Evolutionary conservation across 35 echinoderm and acorn worm genomes (phyloP).

Genomic region (Apostichopus japonicus): DNA sequence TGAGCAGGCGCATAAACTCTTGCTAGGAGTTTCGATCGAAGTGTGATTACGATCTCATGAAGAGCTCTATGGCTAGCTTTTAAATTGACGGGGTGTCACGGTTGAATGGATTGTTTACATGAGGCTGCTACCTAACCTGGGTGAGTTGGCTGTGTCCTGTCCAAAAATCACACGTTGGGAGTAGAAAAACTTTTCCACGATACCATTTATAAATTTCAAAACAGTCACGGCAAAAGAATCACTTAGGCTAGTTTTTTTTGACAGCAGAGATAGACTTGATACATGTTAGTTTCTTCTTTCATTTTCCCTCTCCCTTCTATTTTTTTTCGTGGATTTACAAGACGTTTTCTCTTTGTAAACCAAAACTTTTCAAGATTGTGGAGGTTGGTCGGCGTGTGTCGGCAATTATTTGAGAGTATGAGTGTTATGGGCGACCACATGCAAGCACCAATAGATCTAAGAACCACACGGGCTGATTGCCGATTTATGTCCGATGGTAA

Average conservation of each 20-base stretch:
- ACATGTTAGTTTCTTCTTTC: no score
- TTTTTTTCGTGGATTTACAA: no score
- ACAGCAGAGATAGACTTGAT: no score
- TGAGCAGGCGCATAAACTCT: constrained; percentile 52
- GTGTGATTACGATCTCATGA: constrained; percentile 36
- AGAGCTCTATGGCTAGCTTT: constrained; percentile 19
- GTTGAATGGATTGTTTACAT: constrained; percentile 40
- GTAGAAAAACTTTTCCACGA: no score
- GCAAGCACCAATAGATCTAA: constrained; percentile 45
- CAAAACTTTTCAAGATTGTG: neutral
- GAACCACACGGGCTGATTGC: constrained; percentile 47
- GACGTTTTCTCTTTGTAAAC: no score
- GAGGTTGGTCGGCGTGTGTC: constrained; percentile 38
- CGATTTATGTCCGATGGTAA: constrained; percentile 26
- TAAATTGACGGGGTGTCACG: constrained; percentile 53
- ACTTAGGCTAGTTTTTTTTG: no score
- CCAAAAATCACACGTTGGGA: neutral
- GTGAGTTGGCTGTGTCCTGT: neutral
- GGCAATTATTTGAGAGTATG: constrained; percentile 18
- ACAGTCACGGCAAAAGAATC: no score
- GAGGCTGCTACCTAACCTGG: neutral
- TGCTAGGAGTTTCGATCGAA: constrained; percentile 44
- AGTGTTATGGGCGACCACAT: constrained; percentile 39
- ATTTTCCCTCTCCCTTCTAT: no score
- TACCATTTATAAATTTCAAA: no score